Evolutionary conservation across 2,113 vertebrate species (phyloP).

Genomic region (Nerophis ophidion): DNA sequence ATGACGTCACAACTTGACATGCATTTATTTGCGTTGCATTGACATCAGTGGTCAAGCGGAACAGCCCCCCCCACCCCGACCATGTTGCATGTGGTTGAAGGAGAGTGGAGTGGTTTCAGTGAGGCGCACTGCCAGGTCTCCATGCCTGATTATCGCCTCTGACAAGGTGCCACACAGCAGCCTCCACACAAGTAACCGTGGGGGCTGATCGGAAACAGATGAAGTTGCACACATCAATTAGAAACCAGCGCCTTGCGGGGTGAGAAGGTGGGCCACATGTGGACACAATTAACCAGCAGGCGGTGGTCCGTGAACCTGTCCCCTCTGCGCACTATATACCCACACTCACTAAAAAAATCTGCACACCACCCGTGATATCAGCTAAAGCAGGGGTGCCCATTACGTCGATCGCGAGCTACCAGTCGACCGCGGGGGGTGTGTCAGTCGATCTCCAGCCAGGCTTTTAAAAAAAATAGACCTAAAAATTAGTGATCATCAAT

Average conservation of each 20-base stretch:
- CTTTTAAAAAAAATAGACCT: too few relatives aligned
- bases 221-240: constrained; percentile 60
- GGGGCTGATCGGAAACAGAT: constrained; percentile 65
- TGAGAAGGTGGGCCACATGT: constrained; percentile 44
- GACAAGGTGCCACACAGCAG: constrained; percentile 69
- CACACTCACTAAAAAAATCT: not conserved
- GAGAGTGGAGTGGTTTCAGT: constrained; percentile 8
- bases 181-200: constrained; percentile 56
- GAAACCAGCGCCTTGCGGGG: constrained; percentile 33
- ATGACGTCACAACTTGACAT: not conserved
- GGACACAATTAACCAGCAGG: constrained; percentile 51
- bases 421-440: too few relatives aligned
- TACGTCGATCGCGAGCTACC: too few relatives aligned
- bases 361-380: constrained; percentile 4
- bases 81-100: not conserved
- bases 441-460: too few relatives aligned
- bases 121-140: constrained; percentile 39
- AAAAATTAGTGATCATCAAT: too few relatives aligned
- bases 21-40: not conserved
- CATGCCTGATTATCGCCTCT: constrained; percentile 48
- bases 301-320: constrained; percentile 10
- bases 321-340: constrained; percentile 4
- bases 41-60: not conserved
- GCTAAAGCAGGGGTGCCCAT: too few relatives aligned
- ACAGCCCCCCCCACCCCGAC: not conserved